A percentile compares a stretch with the other conserved stretches of the same genome.
Conservation (phyloP, 2,113 vertebrate genomes). For the Mesitornis unicolor region DNA sequence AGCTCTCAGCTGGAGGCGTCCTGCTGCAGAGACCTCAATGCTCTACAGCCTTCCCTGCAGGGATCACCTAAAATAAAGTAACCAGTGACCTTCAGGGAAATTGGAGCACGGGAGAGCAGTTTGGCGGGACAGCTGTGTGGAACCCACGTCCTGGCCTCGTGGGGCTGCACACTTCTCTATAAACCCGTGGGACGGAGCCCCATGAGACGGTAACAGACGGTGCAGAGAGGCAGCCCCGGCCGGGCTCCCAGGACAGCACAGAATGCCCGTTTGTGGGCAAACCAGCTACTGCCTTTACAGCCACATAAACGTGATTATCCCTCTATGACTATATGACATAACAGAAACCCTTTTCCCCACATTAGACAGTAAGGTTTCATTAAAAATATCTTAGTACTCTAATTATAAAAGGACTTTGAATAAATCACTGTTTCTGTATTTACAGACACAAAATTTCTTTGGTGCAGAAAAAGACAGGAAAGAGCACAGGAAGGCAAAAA, state of each 20-base stretch:
- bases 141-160: neutral
- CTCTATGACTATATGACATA: neutral
- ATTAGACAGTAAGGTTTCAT: neutral
- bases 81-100: neutral
- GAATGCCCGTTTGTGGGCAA: neutral
- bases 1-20: neutral
- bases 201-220: neutral
- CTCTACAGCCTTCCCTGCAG: neutral
- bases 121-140: neutral
- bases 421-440: neutral
- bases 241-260: neutral
- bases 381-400: conserved; percentile 8
- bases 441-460: conserved; percentile 41
- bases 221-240: neutral
- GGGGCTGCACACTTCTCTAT: neutral
- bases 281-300: neutral
- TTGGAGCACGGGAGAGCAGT: neutral
- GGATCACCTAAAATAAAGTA: neutral
- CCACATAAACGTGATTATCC: neutral
- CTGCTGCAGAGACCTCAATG: neutral
- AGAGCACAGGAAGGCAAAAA: neutral
- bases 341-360: neutral
- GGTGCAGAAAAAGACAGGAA: conserved; percentile 14
- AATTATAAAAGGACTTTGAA: conserved; percentile 29
- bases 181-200: neutral